A percentile compares a stretch with the other conserved stretches of the same genome.
phyloP scores from a whole-genome alignment of 2,888 invertebrate genomes.

The Eudemis profundana region DNA sequence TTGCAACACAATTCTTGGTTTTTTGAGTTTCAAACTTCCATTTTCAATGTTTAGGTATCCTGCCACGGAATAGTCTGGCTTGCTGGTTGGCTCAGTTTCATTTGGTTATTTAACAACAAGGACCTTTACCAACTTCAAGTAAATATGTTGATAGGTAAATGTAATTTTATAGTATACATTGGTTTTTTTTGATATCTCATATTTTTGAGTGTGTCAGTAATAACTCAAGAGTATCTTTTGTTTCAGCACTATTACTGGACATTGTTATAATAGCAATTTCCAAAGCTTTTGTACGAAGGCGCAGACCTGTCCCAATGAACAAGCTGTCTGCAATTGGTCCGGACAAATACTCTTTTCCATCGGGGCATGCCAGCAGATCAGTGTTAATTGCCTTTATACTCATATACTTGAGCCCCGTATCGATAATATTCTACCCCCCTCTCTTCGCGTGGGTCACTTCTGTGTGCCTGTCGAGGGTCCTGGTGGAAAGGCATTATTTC shows the following conservation, averaged over 20 bases:
- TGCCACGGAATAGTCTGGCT: slow-evolving; percentile 97
- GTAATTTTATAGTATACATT: slow-evolving; percentile 1
- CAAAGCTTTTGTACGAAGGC: slow-evolving; percentile 91
- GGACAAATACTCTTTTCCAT: slow-evolving; percentile 96
- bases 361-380: slow-evolving; percentile 96
- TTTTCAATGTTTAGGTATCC: slow-evolving; percentile 85
- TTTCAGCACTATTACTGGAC: slow-evolving; percentile 92
- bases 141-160: slow-evolving; percentile 92
- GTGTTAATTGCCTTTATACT: slow-evolving; percentile 91
- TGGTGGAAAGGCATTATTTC: slow-evolving; percentile 94
- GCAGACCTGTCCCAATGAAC: slow-evolving; percentile 89
- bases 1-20: too few relatives aligned
- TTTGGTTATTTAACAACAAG: slow-evolving; percentile 90
- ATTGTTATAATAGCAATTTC: slow-evolving; percentile 90
- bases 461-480: slow-evolving; percentile 91
- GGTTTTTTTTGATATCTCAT: too few relatives aligned
- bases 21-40: too few relatives aligned
- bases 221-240: slow-evolving; percentile 44
- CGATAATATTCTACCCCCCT: slow-evolving; percentile 86
- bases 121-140: slow-evolving; percentile 92
- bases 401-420: slow-evolving; percentile 86
- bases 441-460: slow-evolving; percentile 90
- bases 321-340: slow-evolving; percentile 91
- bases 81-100: slow-evolving; percentile 89
- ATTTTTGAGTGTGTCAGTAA: too few relatives aligned